These are phyloP conservation scores for Diadema setosum DNA, from an alignment of 35 echinoderm and acorn worm genomes.

Conservation along the genomic window DNA sequence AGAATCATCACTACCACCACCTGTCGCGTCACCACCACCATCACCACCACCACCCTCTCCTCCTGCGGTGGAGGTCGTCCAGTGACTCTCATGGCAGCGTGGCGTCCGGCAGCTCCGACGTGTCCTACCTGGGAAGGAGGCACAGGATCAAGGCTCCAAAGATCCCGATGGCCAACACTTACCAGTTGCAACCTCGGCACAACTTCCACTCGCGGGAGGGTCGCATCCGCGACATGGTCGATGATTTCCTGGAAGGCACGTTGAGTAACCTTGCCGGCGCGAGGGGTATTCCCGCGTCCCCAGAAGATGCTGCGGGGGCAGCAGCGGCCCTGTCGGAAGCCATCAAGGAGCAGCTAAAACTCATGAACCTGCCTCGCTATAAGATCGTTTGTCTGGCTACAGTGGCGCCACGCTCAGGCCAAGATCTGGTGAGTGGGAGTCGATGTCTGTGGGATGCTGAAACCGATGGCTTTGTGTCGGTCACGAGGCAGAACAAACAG, in stretches of 20 bases:
- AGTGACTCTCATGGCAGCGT: not conserved
- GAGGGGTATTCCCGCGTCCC: not conserved
- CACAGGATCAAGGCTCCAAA: not conserved
- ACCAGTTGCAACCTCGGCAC: not conserved
- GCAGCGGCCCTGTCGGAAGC: not conserved
- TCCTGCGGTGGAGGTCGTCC: no score
- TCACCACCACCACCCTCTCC: not conserved
- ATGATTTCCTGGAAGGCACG: not conserved
- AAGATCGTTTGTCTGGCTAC: conserved; percentile 35
- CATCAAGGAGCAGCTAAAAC: conserved; percentile 40
- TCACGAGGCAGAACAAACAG: conserved; percentile 1
- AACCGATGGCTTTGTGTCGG: conserved; percentile 35
- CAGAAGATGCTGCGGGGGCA: not conserved
- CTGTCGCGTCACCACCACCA: not conserved
- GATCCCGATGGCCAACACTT: not conserved
- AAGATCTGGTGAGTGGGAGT: conserved; percentile 18
- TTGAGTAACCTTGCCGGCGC: not conserved
- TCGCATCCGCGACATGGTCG: not conserved
- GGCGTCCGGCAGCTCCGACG: not conserved
- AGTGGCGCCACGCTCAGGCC: not conserved
- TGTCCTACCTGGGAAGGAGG: not conserved
- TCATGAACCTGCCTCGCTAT: conserved; percentile 18
- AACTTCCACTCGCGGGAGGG: not conserved
- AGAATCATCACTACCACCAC: not conserved
- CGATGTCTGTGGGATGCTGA: conserved; percentile 38